Conservation (phyloP, 1,140 invertebrate species). For the Lepidurus arcticus region DNA sequence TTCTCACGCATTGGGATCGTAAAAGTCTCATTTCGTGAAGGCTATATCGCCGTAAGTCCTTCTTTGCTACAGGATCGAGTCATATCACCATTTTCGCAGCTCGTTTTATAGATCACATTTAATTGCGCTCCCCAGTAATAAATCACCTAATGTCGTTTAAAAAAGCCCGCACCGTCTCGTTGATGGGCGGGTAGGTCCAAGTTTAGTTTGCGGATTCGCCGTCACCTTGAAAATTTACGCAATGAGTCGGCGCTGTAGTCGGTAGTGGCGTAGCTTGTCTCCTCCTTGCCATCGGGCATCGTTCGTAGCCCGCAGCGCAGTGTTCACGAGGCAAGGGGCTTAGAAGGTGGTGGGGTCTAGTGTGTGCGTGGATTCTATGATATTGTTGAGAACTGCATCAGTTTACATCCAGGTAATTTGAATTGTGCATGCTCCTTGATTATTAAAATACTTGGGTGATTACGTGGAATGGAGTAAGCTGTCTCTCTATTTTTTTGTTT, state of each 20-base stretch:
- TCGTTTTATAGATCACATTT: too few relatives aligned
- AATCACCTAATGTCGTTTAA: too few relatives aligned
- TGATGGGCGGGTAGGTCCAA: conserved; percentile 9
- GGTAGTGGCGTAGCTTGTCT: not conserved
- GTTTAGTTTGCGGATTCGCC: not conserved
- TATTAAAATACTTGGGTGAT: too few relatives aligned
- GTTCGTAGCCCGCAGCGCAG: conserved; percentile 6
- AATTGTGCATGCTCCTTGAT: too few relatives aligned
- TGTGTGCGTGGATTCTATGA: conserved; percentile 18
- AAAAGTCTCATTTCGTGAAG: not conserved
- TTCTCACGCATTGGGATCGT: not conserved
- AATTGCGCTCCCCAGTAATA: too few relatives aligned
- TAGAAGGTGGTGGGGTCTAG: not conserved
- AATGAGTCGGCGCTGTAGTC: not conserved
- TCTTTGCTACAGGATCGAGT: too few relatives aligned
- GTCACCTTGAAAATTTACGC: not conserved
- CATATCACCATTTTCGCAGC: too few relatives aligned
- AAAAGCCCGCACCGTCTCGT: not conserved
- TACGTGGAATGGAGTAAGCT: too few relatives aligned
- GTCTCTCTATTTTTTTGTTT: too few relatives aligned
- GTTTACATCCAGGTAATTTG: not conserved
- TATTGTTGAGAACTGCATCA: not conserved
- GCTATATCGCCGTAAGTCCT: too few relatives aligned
- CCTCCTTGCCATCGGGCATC: conserved; percentile 20
- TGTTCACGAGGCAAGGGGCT: conserved; percentile 17